Conservation (phyloP, 2,888 invertebrate species). For the Caenorhabditis sp. region DNA sequence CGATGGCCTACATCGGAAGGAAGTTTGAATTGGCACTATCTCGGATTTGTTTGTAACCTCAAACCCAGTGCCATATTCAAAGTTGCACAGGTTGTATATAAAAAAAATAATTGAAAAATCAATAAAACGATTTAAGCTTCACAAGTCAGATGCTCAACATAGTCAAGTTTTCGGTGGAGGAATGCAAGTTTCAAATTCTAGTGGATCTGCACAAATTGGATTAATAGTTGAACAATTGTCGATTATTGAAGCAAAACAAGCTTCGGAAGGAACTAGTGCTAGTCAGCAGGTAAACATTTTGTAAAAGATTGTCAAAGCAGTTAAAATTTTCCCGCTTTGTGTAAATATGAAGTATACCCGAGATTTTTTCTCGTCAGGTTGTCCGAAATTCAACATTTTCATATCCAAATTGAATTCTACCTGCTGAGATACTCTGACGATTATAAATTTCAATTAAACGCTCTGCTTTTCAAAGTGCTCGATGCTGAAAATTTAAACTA, state of each 20-base stretch:
- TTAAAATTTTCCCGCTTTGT: too few species aligned
- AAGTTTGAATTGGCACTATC: constrained; percentile 86
- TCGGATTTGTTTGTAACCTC: constrained; percentile 89
- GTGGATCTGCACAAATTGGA: constrained; percentile 38
- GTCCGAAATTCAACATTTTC: too few species aligned
- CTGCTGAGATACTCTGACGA: too few species aligned
- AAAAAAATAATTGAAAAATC: constrained; percentile 3
- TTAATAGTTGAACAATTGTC: constrained; percentile 78
- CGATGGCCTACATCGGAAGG: constrained; percentile 88
- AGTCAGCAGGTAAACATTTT: constrained; percentile 44
- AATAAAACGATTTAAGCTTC: constrained; percentile 23
- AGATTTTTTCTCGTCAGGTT: too few species aligned
- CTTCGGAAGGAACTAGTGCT: constrained; percentile 71
- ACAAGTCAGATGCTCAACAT: constrained; percentile 39
- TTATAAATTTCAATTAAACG: too few species aligned
- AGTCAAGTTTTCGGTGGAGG: constrained; percentile 24
- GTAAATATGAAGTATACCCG: too few species aligned
- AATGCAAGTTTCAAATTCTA: constrained; percentile 17
- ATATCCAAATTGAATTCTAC: too few species aligned
- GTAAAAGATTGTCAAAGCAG: not conserved
- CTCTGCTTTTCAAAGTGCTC: too few species aligned
- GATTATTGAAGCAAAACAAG: constrained; percentile 72
- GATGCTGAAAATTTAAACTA: too few species aligned
- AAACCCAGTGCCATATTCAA: constrained; percentile 98
- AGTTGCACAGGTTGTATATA: constrained; percentile 79